Conservation (phyloP, 2,888 invertebrate species). For the Xestobium rufovillosum region DNA sequence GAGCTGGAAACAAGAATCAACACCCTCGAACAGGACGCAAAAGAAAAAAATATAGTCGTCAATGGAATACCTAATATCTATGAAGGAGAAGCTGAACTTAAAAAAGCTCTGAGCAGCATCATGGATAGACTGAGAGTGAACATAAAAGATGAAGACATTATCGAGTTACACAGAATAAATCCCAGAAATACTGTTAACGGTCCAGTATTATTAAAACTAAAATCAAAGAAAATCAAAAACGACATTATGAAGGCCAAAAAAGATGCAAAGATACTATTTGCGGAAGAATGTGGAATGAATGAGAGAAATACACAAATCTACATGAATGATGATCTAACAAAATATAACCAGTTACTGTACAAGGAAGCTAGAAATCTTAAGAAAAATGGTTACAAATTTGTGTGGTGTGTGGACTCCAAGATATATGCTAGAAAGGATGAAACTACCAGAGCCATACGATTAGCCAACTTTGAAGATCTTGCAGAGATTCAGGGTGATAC, state of each 20-base stretch:
- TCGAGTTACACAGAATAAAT: neutral
- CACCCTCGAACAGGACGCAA: slow-evolving; percentile 2
- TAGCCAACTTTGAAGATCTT: neutral
- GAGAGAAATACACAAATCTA: neutral
- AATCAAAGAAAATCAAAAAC: neutral
- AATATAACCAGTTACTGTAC: neutral
- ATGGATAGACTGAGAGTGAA: neutral
- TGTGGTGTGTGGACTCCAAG: slow-evolving; percentile 3
- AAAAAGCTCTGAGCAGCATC: neutral
- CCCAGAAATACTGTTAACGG: neutral
- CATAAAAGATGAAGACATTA: neutral
- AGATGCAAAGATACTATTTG: neutral
- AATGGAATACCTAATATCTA: neutral
- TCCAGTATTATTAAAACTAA: neutral
- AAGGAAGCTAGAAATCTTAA: neutral
- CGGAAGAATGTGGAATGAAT: neutral
- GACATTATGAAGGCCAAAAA: slow-evolving; percentile 1
- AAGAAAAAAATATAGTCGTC: neutral
- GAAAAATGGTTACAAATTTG: neutral
- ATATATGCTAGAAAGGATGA: slow-evolving; percentile 1
- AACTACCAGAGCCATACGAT: neutral
- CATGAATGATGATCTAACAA: slow-evolving; percentile 1
- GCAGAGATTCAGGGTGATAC: neutral
- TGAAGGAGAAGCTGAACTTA: neutral
- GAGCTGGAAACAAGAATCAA: neutral